Percentiles rank a stretch among this genome's conserved stretches.
phyloP scores from a whole-genome alignment of 2,797 vertebrate species.

The Macrochelys suwanniensis region DNA sequence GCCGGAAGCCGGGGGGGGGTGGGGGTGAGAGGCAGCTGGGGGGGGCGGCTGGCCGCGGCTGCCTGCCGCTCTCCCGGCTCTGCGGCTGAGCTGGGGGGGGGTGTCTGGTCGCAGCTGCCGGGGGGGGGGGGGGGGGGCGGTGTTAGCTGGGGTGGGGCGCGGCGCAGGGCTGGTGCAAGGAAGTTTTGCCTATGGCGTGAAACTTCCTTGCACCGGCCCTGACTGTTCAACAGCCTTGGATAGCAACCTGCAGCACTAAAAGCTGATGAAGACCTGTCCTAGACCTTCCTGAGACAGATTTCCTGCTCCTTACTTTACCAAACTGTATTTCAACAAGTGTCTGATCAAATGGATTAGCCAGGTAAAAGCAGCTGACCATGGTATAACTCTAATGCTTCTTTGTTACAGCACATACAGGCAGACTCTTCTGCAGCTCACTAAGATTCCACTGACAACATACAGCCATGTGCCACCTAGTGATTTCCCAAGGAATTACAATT shows the following conservation, averaged over 20 bases:
- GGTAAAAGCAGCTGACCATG: neutral
- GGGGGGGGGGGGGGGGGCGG: no score
- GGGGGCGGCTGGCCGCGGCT: no score
- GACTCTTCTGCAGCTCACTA: neutral
- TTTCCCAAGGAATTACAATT: neutral
- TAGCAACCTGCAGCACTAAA: neutral
- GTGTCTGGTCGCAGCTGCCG: no score
- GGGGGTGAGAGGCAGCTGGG: no score
- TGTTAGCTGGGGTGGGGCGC: no score
- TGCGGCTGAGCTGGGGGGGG: no score
- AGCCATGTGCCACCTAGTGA: neutral
- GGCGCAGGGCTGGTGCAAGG: no score
- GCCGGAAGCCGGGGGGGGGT: no score
- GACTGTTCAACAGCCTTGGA: neutral
- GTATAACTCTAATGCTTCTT: neutral
- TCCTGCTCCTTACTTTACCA: neutral
- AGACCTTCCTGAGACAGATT: neutral
- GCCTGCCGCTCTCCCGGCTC: no score
- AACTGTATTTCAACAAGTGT: neutral
- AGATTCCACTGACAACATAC: neutral
- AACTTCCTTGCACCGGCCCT: no score
- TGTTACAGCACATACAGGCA: neutral
- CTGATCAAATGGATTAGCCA: neutral
- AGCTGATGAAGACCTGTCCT: neutral
- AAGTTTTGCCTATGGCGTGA: no score